Percentiles rank a stretch among this genome's conserved stretches.
Evolutionary conservation across 2,113 vertebrate species (phyloP).

Genomic region (Coryphaenoides rupestris): DNA sequence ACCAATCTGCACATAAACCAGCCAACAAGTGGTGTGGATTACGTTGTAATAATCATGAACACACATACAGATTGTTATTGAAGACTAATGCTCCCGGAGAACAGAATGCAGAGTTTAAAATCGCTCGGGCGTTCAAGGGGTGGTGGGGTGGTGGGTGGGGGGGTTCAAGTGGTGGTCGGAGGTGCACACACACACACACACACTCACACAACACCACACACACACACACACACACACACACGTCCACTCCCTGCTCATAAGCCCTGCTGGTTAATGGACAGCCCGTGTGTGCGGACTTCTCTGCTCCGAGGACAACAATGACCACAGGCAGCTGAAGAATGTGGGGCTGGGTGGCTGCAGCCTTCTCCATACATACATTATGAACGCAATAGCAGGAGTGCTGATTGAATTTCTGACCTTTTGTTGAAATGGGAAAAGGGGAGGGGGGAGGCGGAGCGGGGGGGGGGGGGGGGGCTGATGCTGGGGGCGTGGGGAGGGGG

Average conservation of each 20-base stretch:
- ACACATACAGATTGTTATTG: no score
- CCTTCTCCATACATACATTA: constrained; percentile 75
- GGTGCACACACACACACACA: constrained; percentile 32
- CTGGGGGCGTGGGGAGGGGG: constrained; percentile 16
- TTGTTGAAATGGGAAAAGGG: constrained; percentile 70
- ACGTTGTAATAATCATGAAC: no score
- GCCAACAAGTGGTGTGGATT: no score
- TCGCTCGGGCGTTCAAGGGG: not conserved
- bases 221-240: no score
- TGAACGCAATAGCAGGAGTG: constrained; percentile 68
- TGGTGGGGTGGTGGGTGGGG: not conserved
- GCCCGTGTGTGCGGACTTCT: constrained; percentile 60
- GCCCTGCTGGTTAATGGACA: constrained; percentile 63
- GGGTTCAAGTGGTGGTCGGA: constrained; percentile 38
- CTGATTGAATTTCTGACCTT: constrained; percentile 82
- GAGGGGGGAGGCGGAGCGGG: constrained; percentile 22
- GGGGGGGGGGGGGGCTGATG: not conserved
- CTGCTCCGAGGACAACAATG: constrained; percentile 69
- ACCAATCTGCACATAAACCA: no score
- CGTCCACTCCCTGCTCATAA: constrained; percentile 16
- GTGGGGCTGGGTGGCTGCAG: constrained; percentile 66
- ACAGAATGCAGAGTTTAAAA: no score
- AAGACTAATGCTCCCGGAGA: no score
- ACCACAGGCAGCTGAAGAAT: constrained; percentile 72
- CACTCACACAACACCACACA: no score